These are phyloP conservation scores for Listrodromus nycthemerus DNA, from an alignment of 2,888 invertebrate species.

Conservation along the genomic window DNA sequence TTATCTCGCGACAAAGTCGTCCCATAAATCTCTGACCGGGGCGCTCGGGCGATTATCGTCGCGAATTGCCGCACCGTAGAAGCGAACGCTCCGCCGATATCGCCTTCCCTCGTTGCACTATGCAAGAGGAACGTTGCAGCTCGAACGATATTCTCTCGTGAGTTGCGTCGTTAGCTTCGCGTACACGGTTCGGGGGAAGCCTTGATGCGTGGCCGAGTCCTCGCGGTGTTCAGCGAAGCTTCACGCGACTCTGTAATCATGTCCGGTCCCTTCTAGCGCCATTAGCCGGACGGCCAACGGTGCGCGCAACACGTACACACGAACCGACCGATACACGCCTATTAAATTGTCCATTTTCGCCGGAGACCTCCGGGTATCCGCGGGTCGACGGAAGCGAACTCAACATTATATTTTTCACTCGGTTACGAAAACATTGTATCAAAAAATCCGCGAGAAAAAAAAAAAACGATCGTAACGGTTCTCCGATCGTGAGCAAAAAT, in stretches of 20 bases:
- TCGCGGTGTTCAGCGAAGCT: conserved; percentile 83
- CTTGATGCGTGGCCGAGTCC: conserved; percentile 83
- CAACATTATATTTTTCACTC: neutral
- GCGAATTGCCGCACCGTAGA: neutral
- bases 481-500: too few species aligned
- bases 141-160: conserved; percentile 30
- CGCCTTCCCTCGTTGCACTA: conserved; percentile 22
- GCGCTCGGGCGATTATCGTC: conserved; percentile 27
- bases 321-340: conserved; percentile 6
- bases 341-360: neutral
- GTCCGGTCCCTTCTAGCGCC: conserved; percentile 79
- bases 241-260: conserved; percentile 82
- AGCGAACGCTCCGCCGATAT: conserved; percentile 2
- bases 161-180: conserved; percentile 19
- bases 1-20: conserved; percentile 10
- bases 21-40: conserved; percentile 22
- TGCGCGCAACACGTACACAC: conserved; percentile 34
- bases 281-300: conserved; percentile 55
- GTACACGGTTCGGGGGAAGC: conserved; percentile 65
- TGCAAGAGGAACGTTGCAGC: conserved; percentile 30
- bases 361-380: neutral
- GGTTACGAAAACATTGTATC: neutral
- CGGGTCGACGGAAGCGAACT: neutral
- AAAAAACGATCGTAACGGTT: too few species aligned
- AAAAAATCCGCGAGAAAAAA: too few species aligned